These are phyloP conservation scores for Pseudomyrmex concolor DNA, from an alignment of 1,140 invertebrate genomes.

Conservation along the genomic window DNA sequence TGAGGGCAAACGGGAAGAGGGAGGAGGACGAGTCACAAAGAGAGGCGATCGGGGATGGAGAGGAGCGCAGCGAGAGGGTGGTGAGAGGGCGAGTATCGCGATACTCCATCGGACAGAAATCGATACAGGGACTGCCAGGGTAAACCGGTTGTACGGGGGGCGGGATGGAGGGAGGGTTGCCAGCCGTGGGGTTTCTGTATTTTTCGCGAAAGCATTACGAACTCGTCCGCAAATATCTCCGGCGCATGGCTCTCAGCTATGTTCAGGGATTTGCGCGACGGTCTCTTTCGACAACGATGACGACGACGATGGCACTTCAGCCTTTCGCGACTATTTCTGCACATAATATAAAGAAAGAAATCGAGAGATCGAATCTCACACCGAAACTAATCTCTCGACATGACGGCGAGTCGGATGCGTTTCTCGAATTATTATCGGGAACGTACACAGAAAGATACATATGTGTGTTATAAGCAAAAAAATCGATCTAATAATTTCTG, in stretches of 20 bases:
- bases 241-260: conserved; percentile 77
- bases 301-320: too few relatives aligned
- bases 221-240: conserved; percentile 75
- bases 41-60: conserved; percentile 60
- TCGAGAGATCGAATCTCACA: conserved; percentile 27
- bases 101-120: conserved; percentile 83
- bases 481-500: not conserved
- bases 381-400: conserved; percentile 33
- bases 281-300: conserved; percentile 1
- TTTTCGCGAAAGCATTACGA: conserved; percentile 80
- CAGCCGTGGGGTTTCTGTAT: conserved; percentile 74
- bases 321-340: too few relatives aligned
- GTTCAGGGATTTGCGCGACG: conserved; percentile 49
- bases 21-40: conserved; percentile 57
- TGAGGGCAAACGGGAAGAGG: not conserved
- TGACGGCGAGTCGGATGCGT: not conserved
- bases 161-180: conserved; percentile 29
- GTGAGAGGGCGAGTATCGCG: conserved; percentile 78
- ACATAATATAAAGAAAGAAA: too few relatives aligned
- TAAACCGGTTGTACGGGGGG: conserved; percentile 61
- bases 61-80: conserved; percentile 27
- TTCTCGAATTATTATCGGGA: conserved; percentile 21
- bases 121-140: conserved; percentile 80
- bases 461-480: not conserved
- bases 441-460: not conserved